phyloP scores from a whole-genome alignment of 2,797 vertebrate species.

The Okamejei kenojei region DNA sequence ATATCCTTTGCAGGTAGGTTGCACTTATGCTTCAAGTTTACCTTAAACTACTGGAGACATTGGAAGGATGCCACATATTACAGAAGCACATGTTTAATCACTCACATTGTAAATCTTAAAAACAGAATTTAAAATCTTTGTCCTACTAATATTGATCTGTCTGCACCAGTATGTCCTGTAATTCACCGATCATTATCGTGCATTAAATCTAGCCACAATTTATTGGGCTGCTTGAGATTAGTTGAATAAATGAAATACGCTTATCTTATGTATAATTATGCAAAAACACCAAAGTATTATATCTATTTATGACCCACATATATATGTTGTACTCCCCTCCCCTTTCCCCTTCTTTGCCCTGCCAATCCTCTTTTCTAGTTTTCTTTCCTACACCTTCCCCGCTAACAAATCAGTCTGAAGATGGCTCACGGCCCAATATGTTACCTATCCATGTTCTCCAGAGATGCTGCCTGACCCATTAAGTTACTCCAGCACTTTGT shows the following conservation, averaged over 20 bases:
- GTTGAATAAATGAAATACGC: neutral
- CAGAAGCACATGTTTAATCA: too few species aligned
- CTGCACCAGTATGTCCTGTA: neutral
- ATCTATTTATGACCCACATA: neutral
- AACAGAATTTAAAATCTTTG: neutral
- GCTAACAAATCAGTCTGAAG: too few species aligned
- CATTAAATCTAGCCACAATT: neutral
- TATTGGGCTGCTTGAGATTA: neutral
- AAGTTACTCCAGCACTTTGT: too few species aligned
- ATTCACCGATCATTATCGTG: neutral
- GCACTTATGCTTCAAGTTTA: neutral
- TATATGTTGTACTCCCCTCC: neutral
- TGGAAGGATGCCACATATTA: too few species aligned
- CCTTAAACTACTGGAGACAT: neutral
- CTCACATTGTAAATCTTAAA: neutral
- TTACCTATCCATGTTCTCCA: too few species aligned
- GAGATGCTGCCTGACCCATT: too few species aligned
- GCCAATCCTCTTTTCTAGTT: too few species aligned
- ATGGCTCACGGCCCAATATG: too few species aligned
- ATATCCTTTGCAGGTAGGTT: neutral
- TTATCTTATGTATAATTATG: neutral
- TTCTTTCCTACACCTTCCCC: too few species aligned
- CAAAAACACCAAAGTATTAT: neutral
- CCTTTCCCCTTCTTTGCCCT: too few species aligned
- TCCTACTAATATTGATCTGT: neutral